Evolutionary conservation across 2,113 vertebrate genomes (phyloP).

Genomic region (Neotoma lepida): DNA sequence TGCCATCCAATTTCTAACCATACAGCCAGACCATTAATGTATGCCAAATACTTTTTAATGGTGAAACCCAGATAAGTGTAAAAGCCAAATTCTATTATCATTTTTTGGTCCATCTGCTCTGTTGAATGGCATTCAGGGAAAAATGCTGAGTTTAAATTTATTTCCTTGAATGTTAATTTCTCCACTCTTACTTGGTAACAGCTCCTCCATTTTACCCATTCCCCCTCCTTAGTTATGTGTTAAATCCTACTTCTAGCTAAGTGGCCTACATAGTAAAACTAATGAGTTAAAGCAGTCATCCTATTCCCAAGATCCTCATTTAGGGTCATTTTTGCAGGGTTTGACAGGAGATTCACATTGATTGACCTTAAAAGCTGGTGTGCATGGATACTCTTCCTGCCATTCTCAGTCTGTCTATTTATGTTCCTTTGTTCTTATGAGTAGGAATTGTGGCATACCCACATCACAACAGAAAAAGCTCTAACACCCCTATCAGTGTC

Average conservation of each 20-base stretch:
- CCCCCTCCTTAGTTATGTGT: not conserved
- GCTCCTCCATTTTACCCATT: not conserved
- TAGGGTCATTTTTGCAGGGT: not conserved
- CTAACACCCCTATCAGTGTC: not conserved
- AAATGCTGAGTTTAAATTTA: not conserved
- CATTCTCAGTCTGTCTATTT: not conserved
- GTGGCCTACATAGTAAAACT: not conserved
- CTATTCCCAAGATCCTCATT: not conserved
- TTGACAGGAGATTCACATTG: not conserved
- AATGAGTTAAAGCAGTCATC: not conserved
- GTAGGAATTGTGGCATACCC: not conserved
- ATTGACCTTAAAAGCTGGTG: not conserved
- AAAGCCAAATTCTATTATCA: constrained; percentile 9
- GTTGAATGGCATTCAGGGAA: not conserved
- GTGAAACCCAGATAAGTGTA: not conserved
- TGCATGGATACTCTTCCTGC: not conserved
- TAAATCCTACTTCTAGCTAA: not conserved
- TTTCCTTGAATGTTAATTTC: not conserved
- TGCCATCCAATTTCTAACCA: not conserved
- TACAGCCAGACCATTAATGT: not conserved
- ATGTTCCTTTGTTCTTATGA: not conserved
- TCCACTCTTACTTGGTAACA: not conserved
- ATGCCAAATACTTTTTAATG: not conserved
- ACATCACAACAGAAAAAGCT: not conserved
- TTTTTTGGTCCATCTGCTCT: not conserved